Base-by-base conservation (phyloP, 2,113 vertebrate species). In the Thalassoma bifasciatum region DNA sequence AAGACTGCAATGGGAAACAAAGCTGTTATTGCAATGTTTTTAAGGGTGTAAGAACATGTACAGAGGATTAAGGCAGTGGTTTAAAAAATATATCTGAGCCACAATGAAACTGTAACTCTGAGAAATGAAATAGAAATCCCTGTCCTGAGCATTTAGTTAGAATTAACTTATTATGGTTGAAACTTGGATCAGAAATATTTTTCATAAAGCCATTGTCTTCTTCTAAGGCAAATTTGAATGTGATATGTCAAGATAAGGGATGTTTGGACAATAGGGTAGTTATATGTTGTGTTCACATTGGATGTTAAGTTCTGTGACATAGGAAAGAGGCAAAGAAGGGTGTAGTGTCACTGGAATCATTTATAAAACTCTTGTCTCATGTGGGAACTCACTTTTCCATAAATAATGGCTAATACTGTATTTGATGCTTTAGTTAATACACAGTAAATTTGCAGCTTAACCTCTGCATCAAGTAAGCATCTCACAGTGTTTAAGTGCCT, bases 401-500 rank as follows among this genome's bases (percentile, higher is more conserved):
- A 30, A 68, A 56, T 49, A n/a, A 71, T 30, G 40, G 21, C 46
- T 66, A 49, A 56, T 50, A 67, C 69, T 79, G 47, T 64, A 60
- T 59, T 73, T 1, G 7, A 16, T 49, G 17, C 46, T 14, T 70
- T 50, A 60, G 19, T 65, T 54, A 68, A 19, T 60, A 63, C 22
- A 86, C 26, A 40, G 50, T 61, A 71, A 58, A 36, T 57, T 64
- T 84, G 57, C 59, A 68, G 22, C 47, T 74, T 22, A 72, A 78
- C 52, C 54, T 77, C 66, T 78, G 72, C 75, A 79, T 77, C 66
- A 56, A 68, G 26, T 56, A 60, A 75, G 78, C 69, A 84, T 86
- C 81, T 86, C 77, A 34, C 69, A 66, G 72, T 85, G 77, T 88
- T 84, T 63, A 94, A 94, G 93, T 94, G 93, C 92, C 93, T 94